phyloP scores from a whole-genome alignment of 1,140 invertebrate genomes.

The Lepidurus packardi region DNA sequence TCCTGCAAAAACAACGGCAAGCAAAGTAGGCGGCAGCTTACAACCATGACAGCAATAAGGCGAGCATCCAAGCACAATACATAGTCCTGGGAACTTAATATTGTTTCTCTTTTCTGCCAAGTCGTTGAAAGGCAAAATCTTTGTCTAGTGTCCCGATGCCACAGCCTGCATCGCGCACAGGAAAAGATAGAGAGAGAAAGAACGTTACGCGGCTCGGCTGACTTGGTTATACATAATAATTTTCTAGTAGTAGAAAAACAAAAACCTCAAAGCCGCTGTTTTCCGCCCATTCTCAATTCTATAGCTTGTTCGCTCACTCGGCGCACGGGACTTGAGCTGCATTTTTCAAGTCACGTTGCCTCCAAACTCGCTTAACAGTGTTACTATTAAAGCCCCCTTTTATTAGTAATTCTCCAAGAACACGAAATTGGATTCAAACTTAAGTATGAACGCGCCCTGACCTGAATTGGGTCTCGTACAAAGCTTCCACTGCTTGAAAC shows the following conservation, averaged over 20 bases:
- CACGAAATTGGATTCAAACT: neutral
- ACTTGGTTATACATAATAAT: slow-evolving; percentile 15
- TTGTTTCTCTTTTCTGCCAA: neutral
- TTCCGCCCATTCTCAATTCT: neutral
- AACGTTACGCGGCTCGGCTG: neutral
- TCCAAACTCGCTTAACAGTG: slow-evolving; percentile 10
- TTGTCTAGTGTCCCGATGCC: neutral
- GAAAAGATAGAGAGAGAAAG: no score
- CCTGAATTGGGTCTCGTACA: no score
- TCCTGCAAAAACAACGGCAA: slow-evolving; percentile 4
- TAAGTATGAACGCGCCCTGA: neutral
- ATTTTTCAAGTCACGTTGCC: slow-evolving; percentile 19
- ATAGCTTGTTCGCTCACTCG: neutral
- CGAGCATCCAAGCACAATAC: neutral
- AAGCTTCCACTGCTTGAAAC: no score
- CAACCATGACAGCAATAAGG: slow-evolving; percentile 21
- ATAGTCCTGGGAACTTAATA: slow-evolving; percentile 2
- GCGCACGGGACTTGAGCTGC: neutral
- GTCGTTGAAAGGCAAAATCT: slow-evolving; percentile 4
- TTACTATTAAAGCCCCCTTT: slow-evolving; percentile 19
- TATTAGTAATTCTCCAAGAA: neutral
- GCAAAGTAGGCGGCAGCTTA: slow-evolving; percentile 17
- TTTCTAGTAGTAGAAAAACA: neutral
- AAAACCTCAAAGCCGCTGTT: neutral
- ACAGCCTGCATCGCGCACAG: no score